Base-by-base conservation (phyloP, 2,797 vertebrate genomes). In the Siniperca undulata region DNA sequence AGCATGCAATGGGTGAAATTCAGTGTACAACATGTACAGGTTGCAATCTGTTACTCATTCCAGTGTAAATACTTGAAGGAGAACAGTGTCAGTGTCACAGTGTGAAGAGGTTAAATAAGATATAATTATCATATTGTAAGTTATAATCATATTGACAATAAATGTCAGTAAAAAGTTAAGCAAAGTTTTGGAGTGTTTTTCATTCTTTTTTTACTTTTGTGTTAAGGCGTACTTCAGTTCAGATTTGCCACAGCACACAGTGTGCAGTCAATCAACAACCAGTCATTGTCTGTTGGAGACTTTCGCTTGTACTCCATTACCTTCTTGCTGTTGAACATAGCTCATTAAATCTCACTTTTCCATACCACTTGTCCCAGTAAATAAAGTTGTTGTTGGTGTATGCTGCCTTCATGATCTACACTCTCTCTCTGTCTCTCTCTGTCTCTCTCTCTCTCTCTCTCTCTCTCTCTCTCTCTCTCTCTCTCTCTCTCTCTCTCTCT, bases 301-400 rank as follows among this genome's bases (percentile, higher is more conserved):
- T 87, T 83, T 74, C 42, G 40, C 79, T 75, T 89, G 83, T 88
- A 82, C 91, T 89, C 83, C 90, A 92, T 93, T 92, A 90, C 90
- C 85, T 87, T 86, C 84, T 81, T 84, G 73, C 83, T 85, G 76
- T 84, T 84, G 78, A 92, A 89, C 88, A 90, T 88, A 92, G 90
- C 89, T 93, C 91, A 93, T 94, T 94, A 91, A 94, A 93, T 91
- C 86, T 89, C 89, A 91, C 92, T 94, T 94, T 92, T 89, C 89
- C 91, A 91, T 90, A 86, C 84, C 84, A 82, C 86, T 92, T 86
- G 84, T 86, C 89, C 80, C 91, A 81, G 93, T 94, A 96, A 96
- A 96, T 96, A 94, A 93, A 95, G 92, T 90, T 96, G 94, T 91
- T 93, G 92, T 92, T 93, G 93, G 90, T 91, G 92, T 91, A 93